phyloP scores from a whole-genome alignment of 2,797 vertebrate genomes.

The Coluber constrictor region DNA sequence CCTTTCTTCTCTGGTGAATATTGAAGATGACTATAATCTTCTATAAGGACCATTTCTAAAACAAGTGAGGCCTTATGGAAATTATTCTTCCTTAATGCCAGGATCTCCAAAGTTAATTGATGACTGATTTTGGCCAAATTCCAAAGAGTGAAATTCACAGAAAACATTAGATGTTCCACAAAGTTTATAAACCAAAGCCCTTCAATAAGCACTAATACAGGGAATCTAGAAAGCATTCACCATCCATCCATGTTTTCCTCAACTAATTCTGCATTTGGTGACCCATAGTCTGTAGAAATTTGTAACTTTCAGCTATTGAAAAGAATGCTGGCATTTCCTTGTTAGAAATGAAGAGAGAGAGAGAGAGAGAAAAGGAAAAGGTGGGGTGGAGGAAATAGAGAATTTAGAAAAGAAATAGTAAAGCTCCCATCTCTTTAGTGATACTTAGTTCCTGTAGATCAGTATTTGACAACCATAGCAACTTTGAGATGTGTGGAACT shows the following conservation, averaged over 20 bases:
- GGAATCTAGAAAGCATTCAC: neutral
- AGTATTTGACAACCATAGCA: neutral
- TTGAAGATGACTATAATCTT: neutral
- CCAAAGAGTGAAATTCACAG: neutral
- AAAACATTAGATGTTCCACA: neutral
- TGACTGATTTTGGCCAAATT: neutral
- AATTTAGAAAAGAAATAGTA: neutral
- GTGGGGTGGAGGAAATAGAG: neutral
- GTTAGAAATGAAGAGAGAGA: conserved; percentile 9
- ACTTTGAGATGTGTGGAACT: neutral
- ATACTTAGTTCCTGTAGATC: neutral
- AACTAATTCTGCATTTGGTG: conserved; percentile 54
- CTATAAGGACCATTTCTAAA: neutral
- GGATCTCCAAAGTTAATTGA: neutral
- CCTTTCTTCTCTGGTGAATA: neutral
- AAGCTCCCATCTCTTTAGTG: neutral
- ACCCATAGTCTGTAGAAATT: conserved; percentile 60
- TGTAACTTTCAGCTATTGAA: conserved; percentile 56
- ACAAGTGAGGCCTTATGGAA: neutral
- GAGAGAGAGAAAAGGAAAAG: neutral
- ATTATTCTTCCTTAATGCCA: neutral
- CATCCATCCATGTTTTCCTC: conserved; percentile 1
- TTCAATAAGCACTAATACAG: neutral
- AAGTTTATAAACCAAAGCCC: neutral
- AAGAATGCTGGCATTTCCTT: conserved; percentile 39